Percentiles rank a stretch among this genome's conserved stretches.
phyloP scores from a whole-genome alignment of 2,888 invertebrate genomes.

The Orgyia antiqua region DNA sequence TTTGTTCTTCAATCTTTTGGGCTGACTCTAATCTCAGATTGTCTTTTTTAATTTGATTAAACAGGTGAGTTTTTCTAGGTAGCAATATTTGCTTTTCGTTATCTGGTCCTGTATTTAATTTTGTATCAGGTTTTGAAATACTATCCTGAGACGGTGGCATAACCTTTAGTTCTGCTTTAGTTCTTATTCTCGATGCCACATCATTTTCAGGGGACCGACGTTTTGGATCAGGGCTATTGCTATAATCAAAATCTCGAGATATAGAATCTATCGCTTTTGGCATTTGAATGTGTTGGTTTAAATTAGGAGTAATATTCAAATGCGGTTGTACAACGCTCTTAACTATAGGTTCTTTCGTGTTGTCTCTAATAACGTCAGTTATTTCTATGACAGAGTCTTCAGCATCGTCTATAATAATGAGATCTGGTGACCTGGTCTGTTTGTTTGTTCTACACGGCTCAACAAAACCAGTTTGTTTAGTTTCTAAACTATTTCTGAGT shows the following conservation, averaged over 20 bases:
- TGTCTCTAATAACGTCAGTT: constrained; percentile 64
- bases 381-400: constrained; percentile 72
- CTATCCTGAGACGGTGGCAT: constrained; percentile 64
- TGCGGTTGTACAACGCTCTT: constrained; percentile 34
- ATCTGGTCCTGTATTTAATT: constrained; percentile 27
- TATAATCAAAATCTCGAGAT: constrained; percentile 67
- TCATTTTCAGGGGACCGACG: constrained; percentile 66
- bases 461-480: constrained; percentile 73
- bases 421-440: constrained; percentile 50
- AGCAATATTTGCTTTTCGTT: constrained; percentile 45
- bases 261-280: constrained; percentile 84
- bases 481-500: constrained; percentile 84
- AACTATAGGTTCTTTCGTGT: constrained; percentile 34
- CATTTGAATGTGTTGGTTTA: constrained; percentile 78
- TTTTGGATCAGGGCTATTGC: constrained; percentile 48
- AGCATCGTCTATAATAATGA: constrained; percentile 69
- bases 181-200: constrained; percentile 86
- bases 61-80: constrained; percentile 56
- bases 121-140: constrained; percentile 36
- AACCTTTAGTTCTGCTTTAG: constrained; percentile 90
- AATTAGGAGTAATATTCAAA: constrained; percentile 31
- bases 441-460: constrained; percentile 74
- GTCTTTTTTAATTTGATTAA: constrained; percentile 70
- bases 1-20: constrained; percentile 79
- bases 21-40: constrained; percentile 71